A percentile compares a stretch with the other conserved stretches of the same genome.
phyloP scores from a whole-genome alignment of 2,797 vertebrate genomes.

The Enteromius thamalakanensis region DNA sequence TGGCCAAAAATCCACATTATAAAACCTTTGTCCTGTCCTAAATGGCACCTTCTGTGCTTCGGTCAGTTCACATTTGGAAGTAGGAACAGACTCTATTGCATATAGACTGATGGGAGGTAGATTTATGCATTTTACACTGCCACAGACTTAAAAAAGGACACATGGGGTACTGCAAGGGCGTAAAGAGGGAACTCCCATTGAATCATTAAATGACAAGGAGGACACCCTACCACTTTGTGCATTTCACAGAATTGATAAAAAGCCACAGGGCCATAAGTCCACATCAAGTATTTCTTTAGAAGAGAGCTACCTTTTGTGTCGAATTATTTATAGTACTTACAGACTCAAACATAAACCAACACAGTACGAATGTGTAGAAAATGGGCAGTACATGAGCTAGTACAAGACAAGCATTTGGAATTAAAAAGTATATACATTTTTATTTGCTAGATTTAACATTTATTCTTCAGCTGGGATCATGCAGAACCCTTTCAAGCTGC shows the following conservation, averaged over 20 bases:
- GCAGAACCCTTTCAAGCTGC: not conserved
- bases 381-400: not conserved
- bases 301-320: not conserved
- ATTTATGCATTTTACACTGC: not conserved
- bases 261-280: not conserved
- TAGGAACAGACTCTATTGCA: not conserved
- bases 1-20: slow-evolving; percentile 15
- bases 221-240: not conserved
- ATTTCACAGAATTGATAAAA: not conserved
- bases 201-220: not conserved
- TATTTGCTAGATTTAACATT: not conserved
- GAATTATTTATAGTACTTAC: not conserved
- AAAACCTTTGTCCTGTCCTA: slow-evolving; percentile 2
- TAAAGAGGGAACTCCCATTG: not conserved
- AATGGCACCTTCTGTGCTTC: not conserved
- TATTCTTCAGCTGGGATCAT: not conserved
- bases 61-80: not conserved
- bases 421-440: not conserved
- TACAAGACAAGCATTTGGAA: not conserved
- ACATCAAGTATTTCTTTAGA: not conserved
- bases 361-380: not conserved
- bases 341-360: not conserved
- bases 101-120: not conserved
- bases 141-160: not conserved
- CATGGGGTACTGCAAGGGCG: not conserved